These are phyloP conservation scores for Axea sp. DNA, from an alignment of 2,888 invertebrate species.

Conservation along the genomic window DNA sequence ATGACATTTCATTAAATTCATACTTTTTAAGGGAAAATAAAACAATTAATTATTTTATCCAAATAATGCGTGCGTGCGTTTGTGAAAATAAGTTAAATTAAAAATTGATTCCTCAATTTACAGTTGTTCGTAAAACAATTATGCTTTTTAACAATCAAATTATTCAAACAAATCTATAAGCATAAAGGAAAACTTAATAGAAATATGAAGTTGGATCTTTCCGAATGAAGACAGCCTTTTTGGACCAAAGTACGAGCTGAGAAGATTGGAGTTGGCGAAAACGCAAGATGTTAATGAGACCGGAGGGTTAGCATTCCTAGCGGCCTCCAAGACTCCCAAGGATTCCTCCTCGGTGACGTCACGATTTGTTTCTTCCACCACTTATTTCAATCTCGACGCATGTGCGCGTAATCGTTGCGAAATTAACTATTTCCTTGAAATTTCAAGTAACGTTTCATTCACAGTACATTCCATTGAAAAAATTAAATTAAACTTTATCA, in stretches of 20 bases:
- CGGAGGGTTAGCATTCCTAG: slow-evolving; percentile 78
- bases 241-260: slow-evolving; percentile 63
- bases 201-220: slow-evolving; percentile 60
- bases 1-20: too few relatives aligned
- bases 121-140: too few relatives aligned
- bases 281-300: slow-evolving; percentile 79
- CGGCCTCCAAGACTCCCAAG: slow-evolving; percentile 76
- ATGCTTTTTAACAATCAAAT: slow-evolving; percentile 1
- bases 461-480: slow-evolving; percentile 31
- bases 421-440: slow-evolving; percentile 60
- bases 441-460: slow-evolving; percentile 48
- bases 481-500: slow-evolving; percentile 40
- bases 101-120: too few relatives aligned
- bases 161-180: slow-evolving; percentile 7
- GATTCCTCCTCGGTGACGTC: slow-evolving; percentile 73
- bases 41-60: too few relatives aligned
- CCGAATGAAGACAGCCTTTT: slow-evolving; percentile 72
- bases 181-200: slow-evolving; percentile 56
- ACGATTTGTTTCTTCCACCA: slow-evolving; percentile 63
- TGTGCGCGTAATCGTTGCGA: slow-evolving; percentile 59
- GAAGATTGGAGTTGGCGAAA: slow-evolving; percentile 72
- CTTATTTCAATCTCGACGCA: slow-evolving; percentile 72
- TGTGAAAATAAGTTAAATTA: too few relatives aligned
- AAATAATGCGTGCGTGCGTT: too few relatives aligned
- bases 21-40: too few relatives aligned